Percentiles rank a stretch among this genome's conserved stretches.
Evolutionary conservation across 2,797 vertebrate genomes (phyloP).

Genomic region (Hippopotamyrus pictus): DNA sequence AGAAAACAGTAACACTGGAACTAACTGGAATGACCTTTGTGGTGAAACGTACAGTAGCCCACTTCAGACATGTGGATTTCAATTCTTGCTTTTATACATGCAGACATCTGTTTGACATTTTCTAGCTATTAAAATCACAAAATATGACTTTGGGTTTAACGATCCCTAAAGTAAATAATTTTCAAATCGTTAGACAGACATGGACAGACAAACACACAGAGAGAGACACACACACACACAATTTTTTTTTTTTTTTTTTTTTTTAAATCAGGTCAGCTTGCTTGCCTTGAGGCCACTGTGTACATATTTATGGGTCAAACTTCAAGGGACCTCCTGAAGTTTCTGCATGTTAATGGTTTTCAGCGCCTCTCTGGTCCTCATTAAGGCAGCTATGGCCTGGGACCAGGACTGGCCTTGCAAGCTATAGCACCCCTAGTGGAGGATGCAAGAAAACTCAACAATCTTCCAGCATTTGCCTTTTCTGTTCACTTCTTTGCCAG

Average conservation of each 20-base stretch:
- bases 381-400: slow-evolving; percentile 39
- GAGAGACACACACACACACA: not conserved
- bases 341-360: slow-evolving; percentile 52
- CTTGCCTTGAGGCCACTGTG: slow-evolving; percentile 48
- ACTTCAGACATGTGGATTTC: slow-evolving; percentile 29
- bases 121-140: slow-evolving; percentile 39
- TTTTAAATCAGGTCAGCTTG: slow-evolving; percentile 1
- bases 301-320: slow-evolving; percentile 57
- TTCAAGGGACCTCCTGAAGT: slow-evolving; percentile 45
- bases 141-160: slow-evolving; percentile 43
- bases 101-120: slow-evolving; percentile 50
- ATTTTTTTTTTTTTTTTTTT: not conserved
- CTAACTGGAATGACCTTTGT: not conserved
- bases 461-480: not conserved
- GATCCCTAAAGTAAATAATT: slow-evolving; percentile 39
- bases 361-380: slow-evolving; percentile 52
- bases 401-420: not conserved
- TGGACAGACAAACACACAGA: not conserved
- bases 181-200: slow-evolving; percentile 26
- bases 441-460: not conserved
- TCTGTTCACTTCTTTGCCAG: not conserved
- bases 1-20: slow-evolving; percentile 34
- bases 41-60: slow-evolving; percentile 19
- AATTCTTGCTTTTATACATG: slow-evolving; percentile 33
- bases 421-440: not conserved